Evolutionary conservation across 2,797 vertebrate genomes (phyloP).

Genomic region (Thamnophis elegans): DNA sequence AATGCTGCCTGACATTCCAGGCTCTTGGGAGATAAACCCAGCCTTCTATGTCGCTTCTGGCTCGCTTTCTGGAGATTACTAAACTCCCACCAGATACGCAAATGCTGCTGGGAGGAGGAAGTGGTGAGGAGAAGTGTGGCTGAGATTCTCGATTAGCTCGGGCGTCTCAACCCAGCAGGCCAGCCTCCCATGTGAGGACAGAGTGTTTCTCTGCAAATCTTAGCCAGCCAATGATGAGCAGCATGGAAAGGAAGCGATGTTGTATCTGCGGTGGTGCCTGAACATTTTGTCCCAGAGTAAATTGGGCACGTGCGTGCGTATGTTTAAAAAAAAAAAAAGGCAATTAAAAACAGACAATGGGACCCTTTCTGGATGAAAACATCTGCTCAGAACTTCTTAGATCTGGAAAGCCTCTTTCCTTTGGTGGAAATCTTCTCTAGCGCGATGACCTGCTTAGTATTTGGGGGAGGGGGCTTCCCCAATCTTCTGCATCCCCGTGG

Average conservation of each 20-base stretch:
- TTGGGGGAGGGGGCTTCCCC: not conserved
- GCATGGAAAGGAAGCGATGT: not conserved
- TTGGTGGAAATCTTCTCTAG: not conserved
- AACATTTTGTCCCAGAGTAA: not conserved
- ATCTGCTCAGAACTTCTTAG: not conserved
- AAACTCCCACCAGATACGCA: not conserved
- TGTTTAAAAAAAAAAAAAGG: too few species aligned
- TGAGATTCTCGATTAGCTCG: not conserved
- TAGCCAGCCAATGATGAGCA: too few species aligned
- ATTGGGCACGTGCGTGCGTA: fast-evolving
- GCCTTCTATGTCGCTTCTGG: not conserved
- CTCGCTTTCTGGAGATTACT: not conserved
- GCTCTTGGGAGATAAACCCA: not conserved
- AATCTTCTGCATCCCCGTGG: not conserved
- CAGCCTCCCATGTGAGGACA: fast-evolving
- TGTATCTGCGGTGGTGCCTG: not conserved
- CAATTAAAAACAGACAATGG: not conserved
- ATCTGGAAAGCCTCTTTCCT: not conserved
- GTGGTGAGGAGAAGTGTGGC: too few species aligned
- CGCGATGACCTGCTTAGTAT: not conserved
- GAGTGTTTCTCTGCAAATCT: too few species aligned
- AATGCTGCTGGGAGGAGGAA: not conserved
- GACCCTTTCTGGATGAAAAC: not conserved
- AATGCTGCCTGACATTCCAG: not conserved
- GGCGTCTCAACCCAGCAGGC: too few species aligned